Evolutionary conservation across 2,113 vertebrate genomes (phyloP).

Genomic region (Mastomys coucha): DNA sequence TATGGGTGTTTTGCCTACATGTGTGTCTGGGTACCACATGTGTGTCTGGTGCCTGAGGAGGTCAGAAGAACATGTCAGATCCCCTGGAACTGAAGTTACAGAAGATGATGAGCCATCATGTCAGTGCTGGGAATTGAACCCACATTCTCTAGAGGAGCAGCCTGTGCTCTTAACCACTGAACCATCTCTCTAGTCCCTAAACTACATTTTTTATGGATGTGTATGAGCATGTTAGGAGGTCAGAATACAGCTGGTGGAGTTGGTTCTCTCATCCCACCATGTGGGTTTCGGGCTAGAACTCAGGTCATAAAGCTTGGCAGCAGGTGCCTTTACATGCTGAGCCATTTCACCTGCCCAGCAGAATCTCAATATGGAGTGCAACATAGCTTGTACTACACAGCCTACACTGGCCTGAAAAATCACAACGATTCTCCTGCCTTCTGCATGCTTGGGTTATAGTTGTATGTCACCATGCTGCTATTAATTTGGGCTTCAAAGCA

Average conservation of each 20-base stretch:
- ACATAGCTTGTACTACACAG: background rate
- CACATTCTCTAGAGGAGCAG: background rate
- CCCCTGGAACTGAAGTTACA: background rate
- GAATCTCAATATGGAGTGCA: background rate
- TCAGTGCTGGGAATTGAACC: background rate
- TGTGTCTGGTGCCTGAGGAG: background rate
- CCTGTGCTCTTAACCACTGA: background rate
- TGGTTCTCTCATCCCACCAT: background rate
- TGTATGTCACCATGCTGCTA: background rate
- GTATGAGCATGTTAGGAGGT: background rate
- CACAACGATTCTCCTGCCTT: background rate
- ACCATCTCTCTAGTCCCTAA: background rate
- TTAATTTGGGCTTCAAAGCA: slow-evolving; percentile 4
- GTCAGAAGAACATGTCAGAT: background rate
- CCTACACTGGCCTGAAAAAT: background rate
- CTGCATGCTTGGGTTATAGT: background rate
- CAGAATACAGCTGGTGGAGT: background rate
- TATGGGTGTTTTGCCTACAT: background rate
- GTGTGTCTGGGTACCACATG: background rate
- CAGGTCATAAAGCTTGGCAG: background rate
- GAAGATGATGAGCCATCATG: background rate
- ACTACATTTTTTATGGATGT: background rate
- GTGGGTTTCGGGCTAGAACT: background rate
- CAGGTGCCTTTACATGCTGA: background rate
- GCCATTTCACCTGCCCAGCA: background rate